These are phyloP conservation scores for Rutpela maculata DNA, from an alignment of 2,888 invertebrate species.

Conservation along the genomic window DNA sequence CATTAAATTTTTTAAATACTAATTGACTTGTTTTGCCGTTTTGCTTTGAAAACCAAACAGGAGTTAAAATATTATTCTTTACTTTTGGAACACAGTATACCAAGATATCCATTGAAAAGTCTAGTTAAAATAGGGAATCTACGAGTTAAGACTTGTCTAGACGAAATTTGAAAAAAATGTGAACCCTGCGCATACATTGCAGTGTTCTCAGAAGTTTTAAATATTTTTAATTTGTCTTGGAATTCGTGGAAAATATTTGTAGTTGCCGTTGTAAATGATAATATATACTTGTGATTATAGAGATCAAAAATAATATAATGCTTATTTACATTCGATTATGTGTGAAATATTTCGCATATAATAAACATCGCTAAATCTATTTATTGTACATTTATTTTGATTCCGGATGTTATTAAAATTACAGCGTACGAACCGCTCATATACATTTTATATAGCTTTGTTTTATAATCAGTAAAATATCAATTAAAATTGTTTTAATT, in stretches of 20 bases:
- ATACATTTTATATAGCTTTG: not conserved
- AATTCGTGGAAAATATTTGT: not conserved
- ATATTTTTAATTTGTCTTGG: not conserved
- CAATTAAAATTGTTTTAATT: not conserved
- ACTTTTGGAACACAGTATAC: no score
- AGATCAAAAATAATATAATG: not conserved
- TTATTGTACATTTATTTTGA: not conserved
- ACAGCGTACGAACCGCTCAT: not conserved
- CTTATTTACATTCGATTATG: not conserved
- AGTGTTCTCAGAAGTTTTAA: not conserved
- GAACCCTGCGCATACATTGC: no score
- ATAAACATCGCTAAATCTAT: not conserved
- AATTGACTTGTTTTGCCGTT: no score
- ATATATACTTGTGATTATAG: not conserved
- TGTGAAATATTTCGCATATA: not conserved
- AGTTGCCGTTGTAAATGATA: not conserved
- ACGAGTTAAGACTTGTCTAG: no score
- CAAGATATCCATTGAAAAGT: no score
- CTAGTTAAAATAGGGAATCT: no score
- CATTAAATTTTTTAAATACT: no score
- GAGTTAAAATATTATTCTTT: no score
- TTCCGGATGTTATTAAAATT: conserved; percentile 7
- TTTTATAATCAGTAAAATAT: not conserved
- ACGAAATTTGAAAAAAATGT: no score
- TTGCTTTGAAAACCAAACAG: no score